These are phyloP conservation scores for Stichopus chloronotus DNA, from an alignment of 35 echinoderm and acorn worm genomes.

Conservation along the genomic window DNA sequence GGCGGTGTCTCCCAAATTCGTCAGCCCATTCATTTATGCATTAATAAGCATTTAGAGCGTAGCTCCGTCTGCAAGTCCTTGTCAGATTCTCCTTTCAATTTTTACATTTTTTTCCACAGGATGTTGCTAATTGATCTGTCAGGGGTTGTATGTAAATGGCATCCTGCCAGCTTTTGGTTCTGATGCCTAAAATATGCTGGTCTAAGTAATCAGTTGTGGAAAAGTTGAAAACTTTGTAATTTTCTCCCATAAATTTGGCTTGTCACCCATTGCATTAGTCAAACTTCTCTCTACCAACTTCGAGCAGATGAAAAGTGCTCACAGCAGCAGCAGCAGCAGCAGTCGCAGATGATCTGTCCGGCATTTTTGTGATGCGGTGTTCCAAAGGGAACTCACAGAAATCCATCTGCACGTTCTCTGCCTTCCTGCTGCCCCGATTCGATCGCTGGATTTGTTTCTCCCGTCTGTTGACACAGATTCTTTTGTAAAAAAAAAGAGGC, in stretches of 20 bases:
- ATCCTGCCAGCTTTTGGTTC: background rate
- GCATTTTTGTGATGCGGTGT: background rate
- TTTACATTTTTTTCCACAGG: background rate
- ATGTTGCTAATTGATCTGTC: background rate
- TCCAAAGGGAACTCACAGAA: background rate
- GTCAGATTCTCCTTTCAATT: too few species aligned
- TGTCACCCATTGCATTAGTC: too few species aligned
- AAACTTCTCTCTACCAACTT: too few species aligned
- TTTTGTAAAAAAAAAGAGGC: background rate
- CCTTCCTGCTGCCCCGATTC: conserved; percentile 23
- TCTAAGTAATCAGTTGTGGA: too few species aligned
- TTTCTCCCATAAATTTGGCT: too few species aligned
- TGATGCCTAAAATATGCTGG: too few species aligned
- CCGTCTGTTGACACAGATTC: conserved; percentile 40
- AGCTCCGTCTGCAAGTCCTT: too few species aligned
- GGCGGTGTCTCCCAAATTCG: too few species aligned
- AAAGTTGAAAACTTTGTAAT: too few species aligned
- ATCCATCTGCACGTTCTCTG: background rate
- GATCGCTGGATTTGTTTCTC: background rate
- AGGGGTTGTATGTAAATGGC: background rate
- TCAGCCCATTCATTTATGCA: too few species aligned
- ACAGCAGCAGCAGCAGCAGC: background rate
- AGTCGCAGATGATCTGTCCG: background rate
- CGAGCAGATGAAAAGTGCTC: background rate
- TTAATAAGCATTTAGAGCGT: too few species aligned